Base-by-base conservation (phyloP, 2,888 invertebrate species). In the Andrena bucephala region DNA sequence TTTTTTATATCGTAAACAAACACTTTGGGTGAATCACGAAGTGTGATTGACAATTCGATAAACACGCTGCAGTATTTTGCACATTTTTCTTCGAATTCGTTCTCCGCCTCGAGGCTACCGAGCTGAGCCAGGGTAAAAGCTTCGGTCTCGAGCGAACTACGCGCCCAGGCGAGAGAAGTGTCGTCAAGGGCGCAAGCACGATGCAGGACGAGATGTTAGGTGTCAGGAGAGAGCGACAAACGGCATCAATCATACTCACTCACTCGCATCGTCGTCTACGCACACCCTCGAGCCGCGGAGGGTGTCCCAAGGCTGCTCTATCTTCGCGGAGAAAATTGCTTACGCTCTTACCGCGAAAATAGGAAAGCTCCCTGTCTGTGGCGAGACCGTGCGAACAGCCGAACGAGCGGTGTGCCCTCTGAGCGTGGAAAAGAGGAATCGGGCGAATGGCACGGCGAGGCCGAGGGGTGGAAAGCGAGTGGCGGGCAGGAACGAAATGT, bases 241-340 rank as follows among this genome's bases (percentile, higher is more conserved):
- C 87, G 87, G 88, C 92, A 93, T 93, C 93, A 91, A 93, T 93
- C 93, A 93, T 93, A 91, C 92, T 93, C 93, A 89, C 92, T 93
- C 92, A 92, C 92, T 93, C 86, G 80, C 83, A 83, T 89, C 89
- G 89, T 89, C 87, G 85, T 71, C 67, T 85, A 83, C 83, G 81
- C 84, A 87, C 83, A 83, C 90, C 86, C 86, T 69, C 85, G 88
- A 89, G 87, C 77, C 84, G 81, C 82, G 72, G 82, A 59, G 83
- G 81, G 72, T 78, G 85, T 83, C 87, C 87, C 85, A 81, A 84
- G 85, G 87, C 85, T 87, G 87, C 81, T 92, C 91, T 88, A 90
- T 93, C 90, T 90, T 91, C 87, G 67, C 79, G 48, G 65, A 85
- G 89, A 83, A 91, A 92, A 92, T 91, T 92, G 91, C 92, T 92